A percentile compares a stretch with the other conserved stretches of the same genome.
phyloP scores from a whole-genome alignment of 1,140 invertebrate genomes.

The Drosophila leontia region DNA sequence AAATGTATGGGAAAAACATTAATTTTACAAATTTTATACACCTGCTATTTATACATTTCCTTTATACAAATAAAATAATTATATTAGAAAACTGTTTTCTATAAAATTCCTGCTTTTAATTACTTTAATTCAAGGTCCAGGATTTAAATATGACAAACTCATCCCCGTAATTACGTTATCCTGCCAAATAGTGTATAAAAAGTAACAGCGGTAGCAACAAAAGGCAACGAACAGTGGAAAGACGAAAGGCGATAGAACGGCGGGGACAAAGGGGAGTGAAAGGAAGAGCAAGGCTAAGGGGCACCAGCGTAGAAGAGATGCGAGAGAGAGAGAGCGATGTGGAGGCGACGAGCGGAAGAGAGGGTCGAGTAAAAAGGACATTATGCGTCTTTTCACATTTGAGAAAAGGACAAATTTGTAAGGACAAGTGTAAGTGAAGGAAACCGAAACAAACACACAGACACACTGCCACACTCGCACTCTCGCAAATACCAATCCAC shows the following conservation, averaged over 20 bases:
- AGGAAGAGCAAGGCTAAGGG: conserved; percentile 38
- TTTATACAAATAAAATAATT: no score
- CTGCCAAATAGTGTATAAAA: conserved; percentile 7
- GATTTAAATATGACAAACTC: neutral
- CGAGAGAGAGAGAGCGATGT: neutral
- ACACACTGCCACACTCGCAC: conserved; percentile 33
- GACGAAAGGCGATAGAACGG: conserved; percentile 31
- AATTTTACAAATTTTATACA: no score
- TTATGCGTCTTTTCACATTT: conserved; percentile 84
- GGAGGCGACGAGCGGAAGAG: conserved; percentile 7
- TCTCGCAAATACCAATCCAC: conserved; percentile 30
- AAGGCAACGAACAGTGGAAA: conserved; percentile 21
- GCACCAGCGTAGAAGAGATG: conserved; percentile 10
- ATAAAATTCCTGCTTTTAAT: neutral
- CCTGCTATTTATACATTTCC: no score
- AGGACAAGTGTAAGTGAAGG: conserved; percentile 83
- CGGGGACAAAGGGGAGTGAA: conserved; percentile 14
- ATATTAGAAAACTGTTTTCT: no score
- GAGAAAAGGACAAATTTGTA: conserved; percentile 84
- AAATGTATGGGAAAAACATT: no score
- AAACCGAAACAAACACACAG: conserved; percentile 63
- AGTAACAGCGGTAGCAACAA: conserved; percentile 36
- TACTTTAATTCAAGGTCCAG: neutral
- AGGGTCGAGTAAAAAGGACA: conserved; percentile 75
- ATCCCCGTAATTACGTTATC: neutral